Evolutionary conservation across 2,888 invertebrate genomes (phyloP).

Genomic region (Strigamia maritima): DNA sequence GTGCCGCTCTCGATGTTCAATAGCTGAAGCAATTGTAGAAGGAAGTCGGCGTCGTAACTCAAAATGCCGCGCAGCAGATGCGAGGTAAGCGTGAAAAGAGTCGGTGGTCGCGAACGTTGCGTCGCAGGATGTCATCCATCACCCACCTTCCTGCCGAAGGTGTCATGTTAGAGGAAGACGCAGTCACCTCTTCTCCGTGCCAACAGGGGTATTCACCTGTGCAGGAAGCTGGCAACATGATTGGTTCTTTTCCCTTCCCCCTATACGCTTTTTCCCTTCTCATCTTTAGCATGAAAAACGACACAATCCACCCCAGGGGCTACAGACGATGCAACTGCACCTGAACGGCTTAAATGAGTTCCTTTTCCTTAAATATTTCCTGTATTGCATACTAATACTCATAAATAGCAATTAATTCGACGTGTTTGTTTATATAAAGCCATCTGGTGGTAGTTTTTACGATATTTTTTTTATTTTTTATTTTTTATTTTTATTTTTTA

Average conservation of each 20-base stretch:
- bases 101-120: not conserved
- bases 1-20: not conserved
- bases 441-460: not conserved
- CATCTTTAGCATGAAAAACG: slow-evolving; percentile 2
- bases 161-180: not conserved
- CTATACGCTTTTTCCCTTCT: not conserved
- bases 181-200: slow-evolving; percentile 15
- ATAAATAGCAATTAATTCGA: not conserved
- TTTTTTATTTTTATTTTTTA: not conserved
- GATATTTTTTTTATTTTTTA: not conserved
- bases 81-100: not conserved
- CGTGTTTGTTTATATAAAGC: not conserved
- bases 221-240: slow-evolving; percentile 21
- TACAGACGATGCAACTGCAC: slow-evolving; percentile 13
- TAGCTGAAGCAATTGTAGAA: not conserved
- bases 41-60: slow-evolving; percentile 6
- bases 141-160: not conserved
- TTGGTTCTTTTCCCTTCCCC: not conserved
- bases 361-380: slow-evolving; percentile 20
- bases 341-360: slow-evolving; percentile 23
- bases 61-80: not conserved
- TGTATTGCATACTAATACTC: not conserved
- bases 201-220: slow-evolving; percentile 5
- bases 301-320: slow-evolving; percentile 1
- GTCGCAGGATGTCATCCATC: not conserved